Percentiles rank a stretch among this genome's conserved stretches.
These are phyloP conservation scores for Chrysina gloriosa DNA, from an alignment of 2,888 invertebrate genomes.

Conservation along the genomic window DNA sequence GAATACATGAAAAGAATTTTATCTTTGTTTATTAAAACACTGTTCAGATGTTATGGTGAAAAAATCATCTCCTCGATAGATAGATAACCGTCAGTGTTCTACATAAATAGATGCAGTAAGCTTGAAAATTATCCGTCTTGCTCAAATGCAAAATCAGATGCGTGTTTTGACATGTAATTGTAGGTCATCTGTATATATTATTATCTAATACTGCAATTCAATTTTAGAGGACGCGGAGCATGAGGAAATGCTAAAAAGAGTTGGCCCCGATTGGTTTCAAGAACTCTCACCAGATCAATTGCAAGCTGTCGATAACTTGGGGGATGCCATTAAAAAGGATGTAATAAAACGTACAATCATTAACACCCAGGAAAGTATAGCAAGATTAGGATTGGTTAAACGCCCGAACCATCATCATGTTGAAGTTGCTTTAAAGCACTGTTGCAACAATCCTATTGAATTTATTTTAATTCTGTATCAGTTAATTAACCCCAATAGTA, in stretches of 20 bases:
- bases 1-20: too few species aligned
- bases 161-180: too few species aligned
- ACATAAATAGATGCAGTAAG: too few species aligned
- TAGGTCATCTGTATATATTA: too few species aligned
- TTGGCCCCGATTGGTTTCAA: slow-evolving; percentile 62
- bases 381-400: slow-evolving; percentile 56
- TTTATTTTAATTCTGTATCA: slow-evolving; percentile 62
- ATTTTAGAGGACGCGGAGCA: slow-evolving; percentile 48
- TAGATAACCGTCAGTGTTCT: too few species aligned
- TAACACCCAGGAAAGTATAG: slow-evolving; percentile 56
- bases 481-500: slow-evolving; percentile 57
- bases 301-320: slow-evolving; percentile 54
- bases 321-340: slow-evolving; percentile 53
- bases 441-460: slow-evolving; percentile 59
- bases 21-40: too few species aligned
- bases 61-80: too few species aligned
- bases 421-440: slow-evolving; percentile 55
- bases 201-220: background rate
- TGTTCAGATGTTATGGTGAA: too few species aligned
- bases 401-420: slow-evolving; percentile 54
- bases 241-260: slow-evolving; percentile 44
- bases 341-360: slow-evolving; percentile 49
- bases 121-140: too few species aligned
- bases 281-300: slow-evolving; percentile 61
- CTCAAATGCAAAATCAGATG: too few species aligned